Conservation (phyloP, 2,888 invertebrate genomes). For the Brachypterus glaber region DNA sequence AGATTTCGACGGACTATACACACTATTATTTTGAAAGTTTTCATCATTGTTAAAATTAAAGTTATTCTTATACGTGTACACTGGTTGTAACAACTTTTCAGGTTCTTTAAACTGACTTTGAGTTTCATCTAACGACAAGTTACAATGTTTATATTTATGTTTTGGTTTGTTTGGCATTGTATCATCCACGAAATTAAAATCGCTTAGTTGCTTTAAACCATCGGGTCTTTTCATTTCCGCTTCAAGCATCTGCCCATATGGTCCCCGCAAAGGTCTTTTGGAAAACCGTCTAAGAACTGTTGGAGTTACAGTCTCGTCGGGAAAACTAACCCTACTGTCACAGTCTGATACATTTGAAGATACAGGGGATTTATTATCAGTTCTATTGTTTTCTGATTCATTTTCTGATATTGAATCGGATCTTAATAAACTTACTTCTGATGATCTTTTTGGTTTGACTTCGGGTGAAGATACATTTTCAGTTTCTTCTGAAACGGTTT, state of each 20-base stretch:
- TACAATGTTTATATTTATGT: slow-evolving; percentile 38
- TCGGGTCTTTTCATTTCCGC: slow-evolving; percentile 71
- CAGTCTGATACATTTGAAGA: slow-evolving; percentile 56
- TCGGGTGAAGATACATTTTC: no score
- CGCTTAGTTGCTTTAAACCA: slow-evolving; percentile 45
- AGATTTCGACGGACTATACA: slow-evolving; percentile 70
- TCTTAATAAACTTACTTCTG: slow-evolving; percentile 34
- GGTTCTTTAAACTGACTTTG: slow-evolving; percentile 15
- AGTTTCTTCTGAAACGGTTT: slow-evolving; percentile 24
- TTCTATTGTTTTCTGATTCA: slow-evolving; percentile 51
- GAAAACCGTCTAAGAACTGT: slow-evolving; percentile 58
- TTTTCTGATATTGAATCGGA: slow-evolving; percentile 66
- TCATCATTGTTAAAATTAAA: slow-evolving; percentile 40
- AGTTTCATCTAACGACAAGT: slow-evolving; percentile 47
- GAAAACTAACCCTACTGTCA: slow-evolving; percentile 42
- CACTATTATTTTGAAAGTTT: slow-evolving; percentile 37
- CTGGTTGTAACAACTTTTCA: slow-evolving; percentile 35
- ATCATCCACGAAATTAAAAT: slow-evolving; percentile 30
- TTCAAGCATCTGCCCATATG: slow-evolving; percentile 71
- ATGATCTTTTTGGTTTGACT: no score
- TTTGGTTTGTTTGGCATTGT: slow-evolving; percentile 29
- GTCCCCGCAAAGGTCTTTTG: slow-evolving; percentile 64
- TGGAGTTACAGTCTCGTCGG: slow-evolving; percentile 35
- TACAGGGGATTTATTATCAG: slow-evolving; percentile 40
- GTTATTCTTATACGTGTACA: slow-evolving; percentile 38